Base-by-base conservation (phyloP, 2,113 vertebrate species). In the Gavia stellata region DNA sequence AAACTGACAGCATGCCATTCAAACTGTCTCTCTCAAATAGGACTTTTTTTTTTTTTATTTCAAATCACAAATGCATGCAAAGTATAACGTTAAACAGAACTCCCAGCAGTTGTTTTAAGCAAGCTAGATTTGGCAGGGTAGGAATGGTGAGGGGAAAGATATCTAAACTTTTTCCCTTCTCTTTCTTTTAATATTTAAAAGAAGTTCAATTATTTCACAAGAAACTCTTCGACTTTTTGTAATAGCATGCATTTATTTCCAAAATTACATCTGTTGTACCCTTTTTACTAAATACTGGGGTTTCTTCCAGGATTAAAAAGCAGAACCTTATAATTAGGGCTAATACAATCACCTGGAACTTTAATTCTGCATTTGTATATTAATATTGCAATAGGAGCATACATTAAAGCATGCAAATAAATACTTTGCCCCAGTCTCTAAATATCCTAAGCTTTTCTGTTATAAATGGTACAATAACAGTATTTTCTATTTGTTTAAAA, bases 1-100 rank as follows among this genome's bases (percentile, higher is more conserved):
- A 97, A 96, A 96, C 98, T 99, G 99, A 99, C 99, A 99, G 98
- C 96, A 96, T 98, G 99, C 98, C 99, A 99, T 96, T 99, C 99
- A 99, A 99, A 96, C 98, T 99, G 99, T 97, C 98, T 91, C 96
- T 94, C 97, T 95, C 88, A 88, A 95, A 98, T 95, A 96, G 92
- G 90, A 93, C 95, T 97, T 71, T 34, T 85, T 79, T 87, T 97
- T 93, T 88, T 33, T 45, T 65, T 94, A 73, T 96, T 97, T 97
- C 96, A 97, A 98, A 98, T 98, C 98, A 98, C 98, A 99, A 98
- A 99, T 98, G 98, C 98, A 98, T 98, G 98, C 97, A 98, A 98
- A 99, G 98, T 97, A 97, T 96, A 98, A 97, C 49, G 93, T 98
- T 98, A 98, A 97, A 93, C 83, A 92, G 44, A 97, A 96, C 80